A percentile compares a stretch with the other conserved stretches of the same genome.
These are phyloP conservation scores for Hoplias malabaricus DNA, from an alignment of 2,113 vertebrate genomes.

Conservation along the genomic window DNA sequence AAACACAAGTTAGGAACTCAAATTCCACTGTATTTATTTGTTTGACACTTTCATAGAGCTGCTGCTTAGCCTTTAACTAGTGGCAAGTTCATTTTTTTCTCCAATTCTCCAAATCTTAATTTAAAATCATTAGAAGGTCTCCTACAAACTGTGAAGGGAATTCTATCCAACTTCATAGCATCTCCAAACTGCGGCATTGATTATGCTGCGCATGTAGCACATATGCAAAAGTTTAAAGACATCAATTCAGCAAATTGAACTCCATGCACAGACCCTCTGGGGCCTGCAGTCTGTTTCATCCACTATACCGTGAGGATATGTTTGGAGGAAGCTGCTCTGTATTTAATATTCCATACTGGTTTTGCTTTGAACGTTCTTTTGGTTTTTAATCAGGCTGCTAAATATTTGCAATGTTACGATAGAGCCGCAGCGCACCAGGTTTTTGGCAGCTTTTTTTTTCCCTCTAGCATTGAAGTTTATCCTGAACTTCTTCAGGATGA, in stretches of 20 bases:
- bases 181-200: neutral
- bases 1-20: too few species aligned
- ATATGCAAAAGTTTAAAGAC: conserved; percentile 43
- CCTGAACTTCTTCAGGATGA: conserved; percentile 36
- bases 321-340: conserved; percentile 32
- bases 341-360: conserved; percentile 39
- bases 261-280: conserved; percentile 11
- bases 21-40: too few species aligned
- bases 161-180: conserved; percentile 17
- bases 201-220: conserved; percentile 19
- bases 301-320: conserved; percentile 8
- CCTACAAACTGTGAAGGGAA: neutral
- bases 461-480: conserved; percentile 14
- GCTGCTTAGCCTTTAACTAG: too few species aligned
- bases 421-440: conserved; percentile 19
- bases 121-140: neutral
- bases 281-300: conserved; percentile 20
- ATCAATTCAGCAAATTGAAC: conserved; percentile 39
- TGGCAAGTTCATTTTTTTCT: neutral
- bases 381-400: conserved; percentile 40
- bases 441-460: conserved; percentile 9
- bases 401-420: conserved; percentile 42
- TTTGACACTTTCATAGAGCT: too few species aligned
- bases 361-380: conserved; percentile 23
- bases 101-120: conserved; percentile 8